Evolutionary conservation across 2,113 vertebrate genomes (phyloP).

Genomic region (Chionodraco myersi): DNA sequence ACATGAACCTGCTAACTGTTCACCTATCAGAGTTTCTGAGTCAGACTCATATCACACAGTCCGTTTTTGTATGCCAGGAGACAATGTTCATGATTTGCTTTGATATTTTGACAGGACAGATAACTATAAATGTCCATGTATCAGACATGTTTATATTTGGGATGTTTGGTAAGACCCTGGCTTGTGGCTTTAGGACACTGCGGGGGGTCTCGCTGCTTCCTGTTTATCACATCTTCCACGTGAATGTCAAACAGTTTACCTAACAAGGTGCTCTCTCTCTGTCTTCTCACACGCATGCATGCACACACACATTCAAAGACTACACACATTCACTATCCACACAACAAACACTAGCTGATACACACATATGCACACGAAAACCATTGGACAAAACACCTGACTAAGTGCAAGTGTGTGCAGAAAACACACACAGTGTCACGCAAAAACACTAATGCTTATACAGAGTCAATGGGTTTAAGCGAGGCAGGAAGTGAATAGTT

Average conservation of each 20-base stretch:
- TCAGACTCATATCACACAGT: constrained; percentile 40
- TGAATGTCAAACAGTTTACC: constrained; percentile 83
- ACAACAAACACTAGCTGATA: constrained; percentile 6
- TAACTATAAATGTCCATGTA: constrained; percentile 73
- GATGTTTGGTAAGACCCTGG: constrained; percentile 76
- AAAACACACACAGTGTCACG: background rate
- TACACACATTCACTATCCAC: background rate
- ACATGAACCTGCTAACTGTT: background rate
- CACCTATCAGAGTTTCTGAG: constrained; percentile 13
- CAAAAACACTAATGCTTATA: background rate
- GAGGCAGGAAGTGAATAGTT: constrained; percentile 53
- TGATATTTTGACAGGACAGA: constrained; percentile 70
- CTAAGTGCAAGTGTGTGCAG: background rate
- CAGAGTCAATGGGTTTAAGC: constrained; percentile 28
- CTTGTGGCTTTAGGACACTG: constrained; percentile 73
- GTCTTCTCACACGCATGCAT: constrained; percentile 49
- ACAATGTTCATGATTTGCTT: constrained; percentile 52
- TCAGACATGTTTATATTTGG: constrained; percentile 76
- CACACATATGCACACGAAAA: constrained; percentile 6
- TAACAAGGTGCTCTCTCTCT: constrained; percentile 76
- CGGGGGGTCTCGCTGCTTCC: constrained; percentile 74
- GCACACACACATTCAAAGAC: constrained; percentile 14
- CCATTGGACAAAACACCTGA: constrained; percentile 26
- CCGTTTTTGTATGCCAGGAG: constrained; percentile 43
- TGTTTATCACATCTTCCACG: constrained; percentile 81